phyloP scores from a whole-genome alignment of 2,888 invertebrate species.

The Atrina japonica region DNA sequence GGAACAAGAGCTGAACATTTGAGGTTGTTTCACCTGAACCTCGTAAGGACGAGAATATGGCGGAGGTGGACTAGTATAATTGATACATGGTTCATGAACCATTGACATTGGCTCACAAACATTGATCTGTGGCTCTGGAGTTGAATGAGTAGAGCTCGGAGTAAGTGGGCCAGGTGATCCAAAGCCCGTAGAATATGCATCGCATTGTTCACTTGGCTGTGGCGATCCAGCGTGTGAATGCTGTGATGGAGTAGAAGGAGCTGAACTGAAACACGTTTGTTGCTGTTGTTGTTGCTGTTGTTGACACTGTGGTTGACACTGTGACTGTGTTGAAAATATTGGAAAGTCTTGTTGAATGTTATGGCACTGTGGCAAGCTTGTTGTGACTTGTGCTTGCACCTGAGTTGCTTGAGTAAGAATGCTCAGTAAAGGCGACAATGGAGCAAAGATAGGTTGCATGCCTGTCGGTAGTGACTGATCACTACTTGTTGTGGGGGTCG shows the following conservation, averaged over 20 bases:
- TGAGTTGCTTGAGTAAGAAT: slow-evolving; percentile 70
- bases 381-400: slow-evolving; percentile 55
- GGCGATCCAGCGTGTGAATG: slow-evolving; percentile 57
- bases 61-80: slow-evolving; percentile 68
- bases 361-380: slow-evolving; percentile 52
- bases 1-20: slow-evolving; percentile 84
- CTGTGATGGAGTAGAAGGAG: slow-evolving; percentile 63
- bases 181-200: slow-evolving; percentile 67
- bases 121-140: slow-evolving; percentile 68
- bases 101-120: slow-evolving; percentile 51
- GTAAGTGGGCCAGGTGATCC: slow-evolving; percentile 65
- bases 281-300: slow-evolving; percentile 48
- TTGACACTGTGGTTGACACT: slow-evolving; percentile 47
- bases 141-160: slow-evolving; percentile 67
- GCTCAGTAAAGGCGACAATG: slow-evolving; percentile 76
- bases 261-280: slow-evolving; percentile 58
- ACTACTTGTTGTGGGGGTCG: slow-evolving; percentile 74
- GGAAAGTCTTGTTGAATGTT: slow-evolving; percentile 25
- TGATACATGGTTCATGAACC: slow-evolving; percentile 1
- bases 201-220: slow-evolving; percentile 56
- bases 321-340: slow-evolving; percentile 32
- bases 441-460: slow-evolving; percentile 71
- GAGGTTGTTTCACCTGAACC: slow-evolving; percentile 84
- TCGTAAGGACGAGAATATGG: slow-evolving; percentile 65
- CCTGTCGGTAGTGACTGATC: slow-evolving; percentile 60